phyloP scores from a whole-genome alignment of 2,797 vertebrate species.

The Eospalax fontanierii region DNA sequence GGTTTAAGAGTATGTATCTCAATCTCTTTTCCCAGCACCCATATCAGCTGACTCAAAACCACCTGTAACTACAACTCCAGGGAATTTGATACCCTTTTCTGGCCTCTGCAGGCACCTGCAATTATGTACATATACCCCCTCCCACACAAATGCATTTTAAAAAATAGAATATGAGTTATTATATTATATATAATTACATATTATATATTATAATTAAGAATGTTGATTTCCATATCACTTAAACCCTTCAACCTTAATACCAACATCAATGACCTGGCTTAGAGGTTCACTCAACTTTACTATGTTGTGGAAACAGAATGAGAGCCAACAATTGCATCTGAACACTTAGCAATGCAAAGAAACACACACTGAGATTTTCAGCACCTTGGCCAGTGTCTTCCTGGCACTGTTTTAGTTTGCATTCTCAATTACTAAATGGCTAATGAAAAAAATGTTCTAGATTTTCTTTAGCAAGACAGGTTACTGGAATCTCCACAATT shows the following conservation, averaged over 20 bases:
- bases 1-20: too few relatives aligned
- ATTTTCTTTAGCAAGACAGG: background rate
- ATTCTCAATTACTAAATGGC: background rate
- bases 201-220: background rate
- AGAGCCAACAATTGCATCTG: background rate
- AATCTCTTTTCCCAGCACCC: too few relatives aligned
- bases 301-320: background rate
- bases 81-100: too few relatives aligned
- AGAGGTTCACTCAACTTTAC: background rate
- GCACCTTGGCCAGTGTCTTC: too few relatives aligned
- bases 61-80: too few relatives aligned
- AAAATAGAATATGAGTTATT: too few relatives aligned
- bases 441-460: background rate
- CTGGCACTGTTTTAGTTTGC: background rate
- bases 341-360: background rate
- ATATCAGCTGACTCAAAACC: too few relatives aligned
- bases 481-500: background rate
- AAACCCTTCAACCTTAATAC: background rate
- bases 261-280: background rate
- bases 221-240: background rate
- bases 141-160: too few relatives aligned
- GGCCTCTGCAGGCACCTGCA: too few relatives aligned
- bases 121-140: too few relatives aligned
- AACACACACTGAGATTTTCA: too few relatives aligned
- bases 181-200: too few relatives aligned